Conservation (phyloP, 2,797 vertebrate genomes). For the Anomalospiza imberbis region DNA sequence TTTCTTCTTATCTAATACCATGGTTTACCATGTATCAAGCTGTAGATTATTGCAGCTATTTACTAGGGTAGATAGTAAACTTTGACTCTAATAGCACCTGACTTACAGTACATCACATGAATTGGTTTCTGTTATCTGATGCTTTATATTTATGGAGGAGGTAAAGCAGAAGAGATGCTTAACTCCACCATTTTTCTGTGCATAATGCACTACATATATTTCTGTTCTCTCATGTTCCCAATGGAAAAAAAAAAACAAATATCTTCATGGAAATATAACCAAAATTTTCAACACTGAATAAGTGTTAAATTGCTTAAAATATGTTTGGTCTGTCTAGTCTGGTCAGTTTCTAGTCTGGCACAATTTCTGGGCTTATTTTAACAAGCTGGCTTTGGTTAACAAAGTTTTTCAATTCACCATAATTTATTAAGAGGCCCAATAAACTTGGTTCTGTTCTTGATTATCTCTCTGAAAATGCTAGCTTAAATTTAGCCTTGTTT, state of each 20-base stretch:
- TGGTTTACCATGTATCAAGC: not conserved
- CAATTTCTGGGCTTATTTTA: not conserved
- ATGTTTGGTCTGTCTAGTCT: not conserved
- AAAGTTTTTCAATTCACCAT: not conserved
- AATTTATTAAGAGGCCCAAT: not conserved
- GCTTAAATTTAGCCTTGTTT: slow-evolving; percentile 40
- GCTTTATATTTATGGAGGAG: not conserved
- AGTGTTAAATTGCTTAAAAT: not conserved
- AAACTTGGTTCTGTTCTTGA: not conserved
- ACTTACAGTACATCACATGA: slow-evolving; percentile 26
- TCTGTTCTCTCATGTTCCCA: not conserved
- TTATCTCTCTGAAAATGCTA: slow-evolving; percentile 22
- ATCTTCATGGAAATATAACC: not conserved
- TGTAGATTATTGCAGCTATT: slow-evolving; percentile 27
- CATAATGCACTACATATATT: not conserved
- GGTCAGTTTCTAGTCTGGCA: not conserved
- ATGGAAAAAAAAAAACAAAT: not conserved
- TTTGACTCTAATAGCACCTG: slow-evolving; percentile 40
- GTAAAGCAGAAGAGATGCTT: not conserved
- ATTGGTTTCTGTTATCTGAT: slow-evolving; percentile 33
- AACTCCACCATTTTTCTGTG: not conserved
- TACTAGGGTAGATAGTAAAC: slow-evolving; percentile 17
- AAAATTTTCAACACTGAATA: not conserved
- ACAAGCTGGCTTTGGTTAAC: not conserved
- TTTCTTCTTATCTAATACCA: not conserved